Base-by-base conservation (phyloP, 2,888 invertebrate genomes). In the Gastrophysa polygoni region DNA sequence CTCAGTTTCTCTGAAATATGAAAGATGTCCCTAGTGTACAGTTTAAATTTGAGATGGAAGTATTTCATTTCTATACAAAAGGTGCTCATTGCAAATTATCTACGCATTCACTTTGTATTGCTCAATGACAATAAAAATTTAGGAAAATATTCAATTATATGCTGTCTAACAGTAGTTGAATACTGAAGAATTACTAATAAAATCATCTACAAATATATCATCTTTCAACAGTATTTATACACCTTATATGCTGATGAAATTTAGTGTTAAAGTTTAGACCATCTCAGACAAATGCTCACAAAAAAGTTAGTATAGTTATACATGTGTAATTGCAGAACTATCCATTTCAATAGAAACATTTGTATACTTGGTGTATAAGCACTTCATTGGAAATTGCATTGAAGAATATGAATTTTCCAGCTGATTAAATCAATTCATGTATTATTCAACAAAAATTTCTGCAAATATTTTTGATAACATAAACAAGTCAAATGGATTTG, bases 1-100 rank as follows among this genome's bases (percentile, higher is more conserved):
- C 61, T 58, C 52, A 57, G 50, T 18, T 64, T 52, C 60, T 58
- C 43, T 14, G 32, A 55, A 46, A 20, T 52, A 1, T 11, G 8
- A 28, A 50, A 29, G 17, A 29, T 14, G 28, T 24, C 18, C 16
- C 3, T 24, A 24, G 24, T 10, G 21, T 32, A 11, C 10, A 32
- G 10, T 3, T 7, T 32, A 2, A 7, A 11, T 32, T 32, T 32
- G 8, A 11, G 2, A 32, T 32, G 10, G 10, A 7, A 32, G 8
- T 2, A 32, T 2, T 32, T 32, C 11, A 24, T 24, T 24, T 24
- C 3, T 24, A 24, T 11, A 7, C 4, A 32, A 2, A 32, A 7
- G 4, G 4, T 32, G 6, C 32, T 29, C n/a, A n/a, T 49, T 11
- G n/a, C 8, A 24, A 24, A 18, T 51, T 18, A 32, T 20, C 29